A percentile compares a stretch with the other conserved stretches of the same genome.
phyloP scores from a whole-genome alignment of 2,888 invertebrate species.

The Schizotus pectinicornis region DNA sequence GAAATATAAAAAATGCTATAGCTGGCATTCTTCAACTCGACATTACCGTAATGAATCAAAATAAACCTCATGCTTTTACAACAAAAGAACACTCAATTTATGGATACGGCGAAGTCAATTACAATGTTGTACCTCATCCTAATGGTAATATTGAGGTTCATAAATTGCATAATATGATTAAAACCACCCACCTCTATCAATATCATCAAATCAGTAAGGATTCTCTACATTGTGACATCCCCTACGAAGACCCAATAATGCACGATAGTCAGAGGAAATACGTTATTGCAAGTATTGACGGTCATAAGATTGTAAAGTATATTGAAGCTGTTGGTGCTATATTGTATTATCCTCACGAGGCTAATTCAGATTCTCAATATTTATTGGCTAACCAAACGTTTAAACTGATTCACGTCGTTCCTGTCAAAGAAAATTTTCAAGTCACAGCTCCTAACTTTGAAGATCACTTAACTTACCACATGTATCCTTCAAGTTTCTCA shows the following conservation, averaged over 20 bases:
- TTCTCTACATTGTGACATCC: conserved; percentile 43
- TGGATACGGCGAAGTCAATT: conserved; percentile 51
- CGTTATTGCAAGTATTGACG: conserved; percentile 32
- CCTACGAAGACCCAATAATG: conserved; percentile 44
- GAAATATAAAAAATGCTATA: conserved; percentile 57
- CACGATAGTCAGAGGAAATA: conserved; percentile 42
- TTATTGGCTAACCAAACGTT: conserved; percentile 29
- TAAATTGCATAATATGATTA: conserved; percentile 48
- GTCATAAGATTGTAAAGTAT: conserved; percentile 30
- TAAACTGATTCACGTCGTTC: conserved; percentile 3
- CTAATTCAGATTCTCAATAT: conserved; percentile 49
- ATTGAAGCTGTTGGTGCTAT: conserved; percentile 42
- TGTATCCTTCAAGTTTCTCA: conserved; percentile 5
- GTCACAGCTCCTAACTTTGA: conserved; percentile 29
- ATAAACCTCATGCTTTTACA: conserved; percentile 44
- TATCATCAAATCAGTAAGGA: conserved; percentile 44
- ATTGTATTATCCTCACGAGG: conserved; percentile 40
- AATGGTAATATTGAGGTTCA: conserved; percentile 43
- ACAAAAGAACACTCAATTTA: conserved; percentile 54
- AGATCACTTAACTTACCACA: conserved; percentile 44
- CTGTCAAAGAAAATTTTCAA: conserved; percentile 33
- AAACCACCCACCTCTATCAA: conserved; percentile 45
- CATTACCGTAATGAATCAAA: conserved; percentile 35
- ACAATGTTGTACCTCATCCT: conserved; percentile 46
- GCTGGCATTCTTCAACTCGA: conserved; percentile 57